Base-by-base conservation (phyloP, 2,113 vertebrate species). In the Archilochus colubris region DNA sequence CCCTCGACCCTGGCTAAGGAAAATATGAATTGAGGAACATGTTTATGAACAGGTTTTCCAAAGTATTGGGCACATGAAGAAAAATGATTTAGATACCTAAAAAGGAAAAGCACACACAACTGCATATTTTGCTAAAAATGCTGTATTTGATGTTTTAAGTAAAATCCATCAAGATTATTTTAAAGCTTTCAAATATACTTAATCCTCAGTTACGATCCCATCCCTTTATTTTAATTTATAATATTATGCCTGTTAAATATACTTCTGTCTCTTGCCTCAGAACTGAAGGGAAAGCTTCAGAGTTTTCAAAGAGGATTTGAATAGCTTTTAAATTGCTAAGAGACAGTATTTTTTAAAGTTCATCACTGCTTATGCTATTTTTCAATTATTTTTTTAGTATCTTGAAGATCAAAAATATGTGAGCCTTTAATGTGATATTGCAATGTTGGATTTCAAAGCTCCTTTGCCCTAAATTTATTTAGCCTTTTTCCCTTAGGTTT, bases 101-200 rank as follows among this genome's bases (percentile, higher is more conserved):
- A 88, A 85, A 51, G 12, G 12, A 85, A 78, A 77, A 33, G 3
- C 7, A 82, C 6, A 43, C 0, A 44, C 1, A 24, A 27, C 5
- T 28, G 15, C 12, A 48, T 6, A 9, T 75, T 84, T 81, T 61
- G 12, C 21, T 36, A 78, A 70, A 77, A 38, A 18, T 0, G 0
- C 5, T 3, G 15, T 33, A 14, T 43, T 91, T 64, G 48, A 27
- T 43, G 31, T 74, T 86, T 78, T 61, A 70, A 64, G 22, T 78
- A 81, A 74, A 95, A 93, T 59, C 25, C 61, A 91, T 59, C 28
- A 86, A 70, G 14, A 74, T 73, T 54, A 91, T 68, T 77, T 85
- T 85, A 88, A 81, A 88, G 31, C 64, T 93, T 91, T 91, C 69
- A 91, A 55, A 91, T 67, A 61, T 30, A 85, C 10, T 43, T 86